Base-by-base conservation (phyloP, 2,888 invertebrate genomes). In the Cheilosia grossa region DNA sequence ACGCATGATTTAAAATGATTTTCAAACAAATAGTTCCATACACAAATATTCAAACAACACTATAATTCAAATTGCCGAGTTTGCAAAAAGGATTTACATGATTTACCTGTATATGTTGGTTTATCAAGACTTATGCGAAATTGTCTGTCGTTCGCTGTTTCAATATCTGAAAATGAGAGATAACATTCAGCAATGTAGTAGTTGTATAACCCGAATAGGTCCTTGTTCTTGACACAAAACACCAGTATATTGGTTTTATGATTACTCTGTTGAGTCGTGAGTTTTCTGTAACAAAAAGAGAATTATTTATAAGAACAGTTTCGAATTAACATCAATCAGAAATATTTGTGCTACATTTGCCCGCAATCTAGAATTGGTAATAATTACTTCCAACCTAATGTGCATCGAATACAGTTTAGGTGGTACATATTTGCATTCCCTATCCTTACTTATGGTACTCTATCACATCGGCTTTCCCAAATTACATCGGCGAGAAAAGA, bases 131-230 rank as follows among this genome's bases (percentile, higher is more conserved):
- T 49, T 17, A 70, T 37, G 13, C 70, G 70, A 9, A 49, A 49
- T 24, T 70, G 70, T 7, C 19, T 15, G 33, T 37, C 24, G n/a
- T 21, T 56, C 1, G 21, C 6, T 4, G 58, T 49, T 13, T 58
- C 47, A 13, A 58, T 70, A 49, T 70, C 70, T 13, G 56, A 37
- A 37, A 70, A 70, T 13, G 70, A 58, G 2, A 70, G 10, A 9
- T 70, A 70, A n/a, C 70, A 70, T 47, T 70, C 70, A 1, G 47
- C 70, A 21, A 70, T 37, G n/a, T 49, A 58, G n/a, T 37, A 6
- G 24, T 58, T 58, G 3, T 13, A 13, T 24, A 70, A 6, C n/a
- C 70, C 58, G 44, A 70, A 58, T 4, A 70, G n/a, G 3, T 70
- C 58, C 24, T 49, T 70, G 17, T 49, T 58, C 10, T 70, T 58